phyloP scores from a whole-genome alignment of 2,113 vertebrate genomes.

The Menura novaehollandiae region DNA sequence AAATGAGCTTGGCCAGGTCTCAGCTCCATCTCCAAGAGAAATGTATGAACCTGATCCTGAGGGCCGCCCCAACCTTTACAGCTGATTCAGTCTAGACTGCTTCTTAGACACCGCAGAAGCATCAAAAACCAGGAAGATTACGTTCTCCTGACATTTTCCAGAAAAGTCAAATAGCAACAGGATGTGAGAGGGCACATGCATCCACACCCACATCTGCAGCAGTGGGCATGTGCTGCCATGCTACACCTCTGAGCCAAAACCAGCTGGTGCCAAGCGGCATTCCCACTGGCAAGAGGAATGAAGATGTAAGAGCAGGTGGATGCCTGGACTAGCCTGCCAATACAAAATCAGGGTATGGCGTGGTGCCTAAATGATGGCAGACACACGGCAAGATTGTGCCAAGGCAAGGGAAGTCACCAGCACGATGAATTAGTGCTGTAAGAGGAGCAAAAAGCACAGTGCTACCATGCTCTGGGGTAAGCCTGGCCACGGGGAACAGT shows the following conservation, averaged over 20 bases:
- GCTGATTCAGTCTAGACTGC: neutral
- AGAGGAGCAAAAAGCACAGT: neutral
- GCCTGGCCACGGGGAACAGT: rapidly evolving
- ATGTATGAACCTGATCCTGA: neutral
- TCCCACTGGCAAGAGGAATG: neutral
- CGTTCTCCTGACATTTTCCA: neutral
- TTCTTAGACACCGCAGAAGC: neutral
- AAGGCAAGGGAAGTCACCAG: neutral
- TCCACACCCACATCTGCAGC: neutral
- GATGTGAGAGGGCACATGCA: neutral
- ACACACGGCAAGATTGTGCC: neutral
- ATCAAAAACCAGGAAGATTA: neutral
- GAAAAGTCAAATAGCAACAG: neutral
- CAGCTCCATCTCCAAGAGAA: neutral
- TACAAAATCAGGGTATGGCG: neutral
- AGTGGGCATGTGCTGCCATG: rapidly evolving
- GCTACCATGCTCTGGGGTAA: rapidly evolving
- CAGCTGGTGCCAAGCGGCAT: neutral
- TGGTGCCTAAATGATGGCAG: neutral
- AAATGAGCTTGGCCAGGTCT: neutral
- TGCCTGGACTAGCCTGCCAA: neutral
- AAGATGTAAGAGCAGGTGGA: neutral
- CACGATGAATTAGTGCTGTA: neutral
- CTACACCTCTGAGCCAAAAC: neutral
- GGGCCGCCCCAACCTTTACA: neutral